These are phyloP conservation scores for Drosophila meridionalis DNA, from an alignment of 2,888 invertebrate species.

Conservation along the genomic window DNA sequence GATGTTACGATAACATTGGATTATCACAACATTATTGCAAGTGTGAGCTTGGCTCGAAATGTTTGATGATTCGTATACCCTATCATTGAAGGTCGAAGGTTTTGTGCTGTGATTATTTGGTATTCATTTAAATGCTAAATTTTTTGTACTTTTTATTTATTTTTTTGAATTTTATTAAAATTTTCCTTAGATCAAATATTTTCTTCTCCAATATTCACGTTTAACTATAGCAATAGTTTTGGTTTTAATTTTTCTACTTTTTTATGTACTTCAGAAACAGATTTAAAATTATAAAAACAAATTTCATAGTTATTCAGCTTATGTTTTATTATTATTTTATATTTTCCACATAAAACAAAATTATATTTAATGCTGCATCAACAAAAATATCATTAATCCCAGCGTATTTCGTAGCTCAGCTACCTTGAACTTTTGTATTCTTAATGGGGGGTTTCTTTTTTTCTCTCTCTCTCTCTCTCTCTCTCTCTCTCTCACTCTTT, in stretches of 20 bases:
- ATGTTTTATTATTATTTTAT: background rate
- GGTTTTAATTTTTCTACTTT: too few species aligned
- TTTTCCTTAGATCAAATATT: too few species aligned
- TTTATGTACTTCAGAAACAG: background rate
- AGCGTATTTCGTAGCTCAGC: slow-evolving; percentile 7
- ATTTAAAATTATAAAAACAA: background rate
- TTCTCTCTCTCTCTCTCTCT: background rate
- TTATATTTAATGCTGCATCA: background rate
- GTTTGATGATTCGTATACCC: slow-evolving; percentile 2
- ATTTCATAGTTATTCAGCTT: too few species aligned
- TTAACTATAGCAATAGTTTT: too few species aligned
- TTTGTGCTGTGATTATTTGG: background rate
- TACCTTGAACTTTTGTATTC: background rate
- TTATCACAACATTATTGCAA: slow-evolving; percentile 9
- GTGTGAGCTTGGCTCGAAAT: background rate
- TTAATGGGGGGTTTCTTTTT: slow-evolving; percentile 5
- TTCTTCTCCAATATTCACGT: too few species aligned
- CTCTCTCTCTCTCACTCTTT: background rate
- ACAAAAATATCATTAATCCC: background rate
- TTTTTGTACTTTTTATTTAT: background rate
- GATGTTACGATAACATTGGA: slow-evolving; percentile 19
- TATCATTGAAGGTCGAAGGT: background rate
- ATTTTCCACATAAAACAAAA: background rate
- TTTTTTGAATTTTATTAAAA: background rate
- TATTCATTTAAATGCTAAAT: background rate